phyloP scores from a whole-genome alignment of 2,797 vertebrate species.

The Neosalanx taihuensis region DNA sequence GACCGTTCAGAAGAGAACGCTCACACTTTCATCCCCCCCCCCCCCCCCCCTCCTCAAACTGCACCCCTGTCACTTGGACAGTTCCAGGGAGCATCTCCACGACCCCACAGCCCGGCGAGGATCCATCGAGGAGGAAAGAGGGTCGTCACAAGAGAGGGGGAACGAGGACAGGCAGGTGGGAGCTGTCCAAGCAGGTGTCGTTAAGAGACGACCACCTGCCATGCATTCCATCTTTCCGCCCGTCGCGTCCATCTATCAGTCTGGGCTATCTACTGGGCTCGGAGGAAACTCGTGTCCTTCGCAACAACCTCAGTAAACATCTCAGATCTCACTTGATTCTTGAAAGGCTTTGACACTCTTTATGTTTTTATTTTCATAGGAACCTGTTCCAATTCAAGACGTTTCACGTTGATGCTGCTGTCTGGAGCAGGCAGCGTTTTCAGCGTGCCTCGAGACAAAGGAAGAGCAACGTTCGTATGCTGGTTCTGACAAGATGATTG shows the following conservation, averaged over 20 bases:
- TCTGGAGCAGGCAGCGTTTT: constrained; percentile 15
- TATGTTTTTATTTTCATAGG: no score
- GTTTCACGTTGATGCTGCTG: background rate
- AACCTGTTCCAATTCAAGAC: background rate
- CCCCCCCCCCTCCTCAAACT: constrained; percentile 9
- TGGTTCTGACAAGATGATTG: constrained; percentile 1
- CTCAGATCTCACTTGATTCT: constrained; percentile 2
- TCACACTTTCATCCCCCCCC: constrained; percentile 17
- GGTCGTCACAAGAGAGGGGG: background rate
- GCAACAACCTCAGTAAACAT: background rate
- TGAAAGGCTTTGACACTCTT: no score
- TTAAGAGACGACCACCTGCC: constrained; percentile 27
- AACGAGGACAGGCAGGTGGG: constrained; percentile 2
- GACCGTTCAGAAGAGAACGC: constrained; percentile 25
- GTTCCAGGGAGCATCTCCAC: background rate
- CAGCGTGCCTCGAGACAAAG: background rate
- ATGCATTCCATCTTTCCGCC: constrained; percentile 19
- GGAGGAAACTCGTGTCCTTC: background rate
- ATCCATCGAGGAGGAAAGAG: background rate
- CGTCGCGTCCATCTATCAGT: constrained; percentile 17
- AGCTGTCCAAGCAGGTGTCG: constrained; percentile 19
- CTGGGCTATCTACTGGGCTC: no score
- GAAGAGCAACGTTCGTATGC: background rate
- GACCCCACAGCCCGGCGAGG: background rate
- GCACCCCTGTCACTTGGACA: constrained; percentile 25